Conservation (phyloP, 2,113 vertebrate genomes). For the Pionites leucogaster region DNA sequence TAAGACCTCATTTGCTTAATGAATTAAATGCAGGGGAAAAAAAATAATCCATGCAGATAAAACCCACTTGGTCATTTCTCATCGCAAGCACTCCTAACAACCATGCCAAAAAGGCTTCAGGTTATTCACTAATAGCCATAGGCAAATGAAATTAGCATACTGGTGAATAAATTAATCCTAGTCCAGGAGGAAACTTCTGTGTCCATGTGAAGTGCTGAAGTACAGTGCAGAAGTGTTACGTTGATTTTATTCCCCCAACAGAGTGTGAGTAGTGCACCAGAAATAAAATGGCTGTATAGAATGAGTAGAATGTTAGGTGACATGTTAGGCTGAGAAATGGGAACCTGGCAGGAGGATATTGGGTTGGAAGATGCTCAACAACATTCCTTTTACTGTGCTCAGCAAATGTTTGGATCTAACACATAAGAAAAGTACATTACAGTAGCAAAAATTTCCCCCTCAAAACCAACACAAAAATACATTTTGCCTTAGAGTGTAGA, state of each 20-base stretch:
- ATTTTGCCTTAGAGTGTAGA: neutral
- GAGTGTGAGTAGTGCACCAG: neutral
- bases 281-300: neutral
- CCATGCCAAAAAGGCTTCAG: constrained; percentile 39
- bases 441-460: neutral
- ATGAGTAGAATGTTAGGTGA: neutral
- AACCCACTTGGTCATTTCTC: constrained; percentile 58
- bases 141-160: constrained; percentile 64
- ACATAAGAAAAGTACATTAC: neutral
- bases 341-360: neutral
- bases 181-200: neutral
- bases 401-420: neutral
- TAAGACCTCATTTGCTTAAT: constrained; percentile 69
- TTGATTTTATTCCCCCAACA: neutral
- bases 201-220: neutral
- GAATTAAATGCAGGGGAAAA: constrained; percentile 63
- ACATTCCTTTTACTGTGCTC: neutral
- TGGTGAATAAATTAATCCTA: constrained; percentile 49
- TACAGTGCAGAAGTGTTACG: neutral
- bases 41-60: neutral
- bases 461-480: neutral
- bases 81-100: neutral
- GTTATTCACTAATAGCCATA: constrained; percentile 55
- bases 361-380: neutral
- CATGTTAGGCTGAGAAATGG: neutral